Evolutionary conservation across 2,888 invertebrate species (phyloP).

Genomic region (Steromphala cineraria): DNA sequence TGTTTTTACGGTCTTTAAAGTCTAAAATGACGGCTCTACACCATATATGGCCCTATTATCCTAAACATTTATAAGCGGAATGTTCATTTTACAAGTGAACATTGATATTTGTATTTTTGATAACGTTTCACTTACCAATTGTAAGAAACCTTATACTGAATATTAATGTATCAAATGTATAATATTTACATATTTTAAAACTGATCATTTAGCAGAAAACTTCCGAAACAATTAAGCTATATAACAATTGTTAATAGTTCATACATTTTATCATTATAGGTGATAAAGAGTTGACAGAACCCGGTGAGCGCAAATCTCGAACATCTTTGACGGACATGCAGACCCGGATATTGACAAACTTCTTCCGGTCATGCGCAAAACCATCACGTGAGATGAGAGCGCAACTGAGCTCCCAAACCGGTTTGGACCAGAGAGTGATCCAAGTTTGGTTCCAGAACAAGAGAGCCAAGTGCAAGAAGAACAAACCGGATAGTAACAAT

Average conservation of each 20-base stretch:
- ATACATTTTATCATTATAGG: not conserved
- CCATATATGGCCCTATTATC: too few species aligned
- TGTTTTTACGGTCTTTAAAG: too few species aligned
- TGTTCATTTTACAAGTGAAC: too few species aligned
- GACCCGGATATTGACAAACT: constrained; percentile 18
- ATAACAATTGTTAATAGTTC: not conserved
- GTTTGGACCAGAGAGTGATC: constrained; percentile 25
- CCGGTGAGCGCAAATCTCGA: not conserved
- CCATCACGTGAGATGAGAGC: constrained; percentile 32
- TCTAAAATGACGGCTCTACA: too few species aligned
- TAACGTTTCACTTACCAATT: too few species aligned
- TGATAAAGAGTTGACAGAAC: not conserved
- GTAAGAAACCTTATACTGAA: too few species aligned
- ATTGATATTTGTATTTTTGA: too few species aligned
- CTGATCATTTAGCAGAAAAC: not conserved
- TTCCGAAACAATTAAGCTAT: too few species aligned
- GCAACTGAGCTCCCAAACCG: constrained; percentile 27
- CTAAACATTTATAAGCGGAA: too few species aligned
- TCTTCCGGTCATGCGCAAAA: constrained; percentile 22
- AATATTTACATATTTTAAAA: too few species aligned
- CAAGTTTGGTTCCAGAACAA: constrained; percentile 34
- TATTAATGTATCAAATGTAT: too few species aligned
- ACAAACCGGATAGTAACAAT: not conserved
- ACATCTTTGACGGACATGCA: constrained; percentile 17
- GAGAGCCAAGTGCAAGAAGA: constrained; percentile 11